Evolutionary conservation across 2,113 vertebrate species (phyloP).

Genomic region (Ceyx melanurus): DNA sequence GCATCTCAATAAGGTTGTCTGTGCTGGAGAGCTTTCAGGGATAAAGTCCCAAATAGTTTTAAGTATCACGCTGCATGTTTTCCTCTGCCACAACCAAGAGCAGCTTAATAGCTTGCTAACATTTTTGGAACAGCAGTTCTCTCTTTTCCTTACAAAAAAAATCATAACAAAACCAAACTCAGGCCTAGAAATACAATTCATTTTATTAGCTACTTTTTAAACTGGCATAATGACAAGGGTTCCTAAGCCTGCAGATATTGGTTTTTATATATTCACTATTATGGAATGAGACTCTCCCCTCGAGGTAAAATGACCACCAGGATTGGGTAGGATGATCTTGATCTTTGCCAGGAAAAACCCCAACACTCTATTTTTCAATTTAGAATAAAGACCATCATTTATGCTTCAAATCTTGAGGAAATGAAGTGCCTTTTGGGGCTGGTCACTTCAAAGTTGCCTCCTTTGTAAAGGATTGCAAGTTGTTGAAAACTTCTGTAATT

Average conservation of each 20-base stretch:
- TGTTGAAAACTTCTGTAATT: not conserved
- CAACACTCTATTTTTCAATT: conserved; percentile 25
- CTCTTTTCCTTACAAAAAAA: conserved; percentile 5
- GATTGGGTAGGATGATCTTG: not conserved
- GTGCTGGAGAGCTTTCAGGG: conserved; percentile 49
- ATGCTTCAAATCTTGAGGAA: conserved; percentile 23
- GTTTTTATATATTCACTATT: not conserved
- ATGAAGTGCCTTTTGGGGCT: not conserved
- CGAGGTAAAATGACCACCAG: not conserved
- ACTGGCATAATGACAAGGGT: not conserved
- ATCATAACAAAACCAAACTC: not conserved
- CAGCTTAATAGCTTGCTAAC: conserved; percentile 24
- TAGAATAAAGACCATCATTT: not conserved
- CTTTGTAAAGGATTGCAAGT: not conserved
- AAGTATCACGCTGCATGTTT: conserved; percentile 23
- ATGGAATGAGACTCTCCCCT: not conserved
- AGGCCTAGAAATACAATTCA: not conserved
- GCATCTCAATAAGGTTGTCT: conserved; percentile 61
- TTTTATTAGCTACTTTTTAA: not conserved
- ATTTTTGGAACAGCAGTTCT: not conserved
- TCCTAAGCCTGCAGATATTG: conserved; percentile 6
- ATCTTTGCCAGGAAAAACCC: not conserved
- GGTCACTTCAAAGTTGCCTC: not conserved
- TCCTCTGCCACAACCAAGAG: conserved; percentile 18
- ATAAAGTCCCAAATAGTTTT: conserved; percentile 63